Conservation (phyloP, 2,797 vertebrate species). For the Spizella passerina region DNA sequence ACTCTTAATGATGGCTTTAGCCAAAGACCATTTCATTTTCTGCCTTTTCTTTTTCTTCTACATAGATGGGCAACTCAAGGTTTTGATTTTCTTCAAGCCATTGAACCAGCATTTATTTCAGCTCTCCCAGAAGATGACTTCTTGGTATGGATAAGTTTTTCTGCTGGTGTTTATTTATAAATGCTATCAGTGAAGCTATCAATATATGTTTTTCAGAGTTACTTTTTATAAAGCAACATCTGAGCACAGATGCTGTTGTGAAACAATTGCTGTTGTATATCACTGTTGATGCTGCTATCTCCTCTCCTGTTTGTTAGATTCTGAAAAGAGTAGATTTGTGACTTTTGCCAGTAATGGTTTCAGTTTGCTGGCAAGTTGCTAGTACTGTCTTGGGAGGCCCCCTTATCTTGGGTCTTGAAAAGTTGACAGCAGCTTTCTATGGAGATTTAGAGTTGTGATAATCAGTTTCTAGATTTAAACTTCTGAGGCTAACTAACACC, state of each 20-base stretch:
- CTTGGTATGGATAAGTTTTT: slow-evolving; percentile 82
- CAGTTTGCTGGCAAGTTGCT: not conserved
- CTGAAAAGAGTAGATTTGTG: not conserved
- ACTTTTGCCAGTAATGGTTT: not conserved
- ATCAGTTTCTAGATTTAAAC: not conserved
- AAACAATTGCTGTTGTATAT: not conserved
- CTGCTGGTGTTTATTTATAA: not conserved
- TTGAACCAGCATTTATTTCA: slow-evolving; percentile 97
- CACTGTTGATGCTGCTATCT: not conserved
- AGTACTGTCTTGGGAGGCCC: not conserved
- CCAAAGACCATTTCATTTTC: not conserved
- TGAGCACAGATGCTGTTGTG: not conserved
- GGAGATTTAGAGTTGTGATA: not conserved
- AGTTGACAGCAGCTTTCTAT: not conserved
- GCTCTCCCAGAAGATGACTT: slow-evolving; percentile 98
- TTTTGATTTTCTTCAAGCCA: slow-evolving; percentile 98
- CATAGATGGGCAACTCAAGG: slow-evolving; percentile 97
- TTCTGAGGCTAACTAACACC: not conserved
- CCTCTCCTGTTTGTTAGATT: not conserved
- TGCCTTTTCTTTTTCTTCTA: not conserved
- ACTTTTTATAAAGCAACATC: not conserved
- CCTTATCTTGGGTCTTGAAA: not conserved
- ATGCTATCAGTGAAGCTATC: not conserved
- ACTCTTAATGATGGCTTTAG: not conserved
- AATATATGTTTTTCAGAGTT: not conserved